A percentile compares a stretch with the other conserved stretches of the same genome.
These are phyloP conservation scores for Gasterosteus aculeatus DNA, from an alignment of 2,113 vertebrate genomes.

Conservation along the genomic window DNA sequence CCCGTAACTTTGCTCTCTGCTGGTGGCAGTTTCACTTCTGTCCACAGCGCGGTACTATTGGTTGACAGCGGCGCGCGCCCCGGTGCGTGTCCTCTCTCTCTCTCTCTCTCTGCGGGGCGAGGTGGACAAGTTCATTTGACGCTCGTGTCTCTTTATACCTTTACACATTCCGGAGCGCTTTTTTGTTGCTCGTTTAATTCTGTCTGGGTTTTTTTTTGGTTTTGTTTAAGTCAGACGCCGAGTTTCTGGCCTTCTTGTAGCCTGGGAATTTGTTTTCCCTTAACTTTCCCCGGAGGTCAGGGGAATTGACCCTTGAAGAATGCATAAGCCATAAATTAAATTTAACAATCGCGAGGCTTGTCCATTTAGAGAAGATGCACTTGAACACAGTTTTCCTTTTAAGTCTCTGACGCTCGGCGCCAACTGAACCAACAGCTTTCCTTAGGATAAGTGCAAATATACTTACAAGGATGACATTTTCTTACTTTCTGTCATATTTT, in stretches of 20 bases:
- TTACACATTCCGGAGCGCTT: not conserved
- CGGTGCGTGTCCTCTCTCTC: conserved; percentile 28
- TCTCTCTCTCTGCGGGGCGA: conserved; percentile 22
- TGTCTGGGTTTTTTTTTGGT: not conserved
- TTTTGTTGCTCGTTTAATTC: not conserved
- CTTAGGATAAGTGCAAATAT: conserved; percentile 48
- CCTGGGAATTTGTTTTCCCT: conserved; percentile 80
- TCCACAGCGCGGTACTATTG: conserved; percentile 89
- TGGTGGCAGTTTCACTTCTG: conserved; percentile 72
- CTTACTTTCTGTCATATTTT: conserved; percentile 12
- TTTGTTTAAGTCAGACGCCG: not conserved
- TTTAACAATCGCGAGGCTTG: conserved; percentile 87
- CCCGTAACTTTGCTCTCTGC: conserved; percentile 58
- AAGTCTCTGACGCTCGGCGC: conserved; percentile 55
- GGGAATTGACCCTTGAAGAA: conserved; percentile 96
- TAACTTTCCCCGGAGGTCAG: conserved; percentile 91
- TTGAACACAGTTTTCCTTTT: conserved; percentile 87
- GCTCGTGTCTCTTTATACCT: conserved; percentile 32
- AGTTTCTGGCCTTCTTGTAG: conserved; percentile 45
- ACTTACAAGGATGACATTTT: conserved; percentile 15
- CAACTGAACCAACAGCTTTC: conserved; percentile 67
- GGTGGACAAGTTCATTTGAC: conserved; percentile 57
- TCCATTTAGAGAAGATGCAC: conserved; percentile 90
- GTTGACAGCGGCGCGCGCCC: conserved; percentile 66
- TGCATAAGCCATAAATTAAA: conserved; percentile 97